Evolutionary conservation across 2,888 invertebrate species (phyloP).

Genomic region (Mimumesa dahlbomi): DNA sequence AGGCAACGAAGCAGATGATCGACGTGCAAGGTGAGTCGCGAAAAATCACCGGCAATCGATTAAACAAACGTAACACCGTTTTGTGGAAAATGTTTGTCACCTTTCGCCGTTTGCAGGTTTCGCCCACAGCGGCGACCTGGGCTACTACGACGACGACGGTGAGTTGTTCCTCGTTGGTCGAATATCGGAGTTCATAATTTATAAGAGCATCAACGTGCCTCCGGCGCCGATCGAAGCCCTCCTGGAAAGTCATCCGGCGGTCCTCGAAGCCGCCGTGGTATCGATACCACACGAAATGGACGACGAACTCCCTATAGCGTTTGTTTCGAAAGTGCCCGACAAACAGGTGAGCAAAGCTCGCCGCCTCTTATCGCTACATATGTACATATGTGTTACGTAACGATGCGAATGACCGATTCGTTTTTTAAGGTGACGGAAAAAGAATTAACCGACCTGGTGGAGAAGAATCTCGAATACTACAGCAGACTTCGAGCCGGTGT

Average conservation of each 20-base stretch:
- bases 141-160: constrained; percentile 68
- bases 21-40: constrained; percentile 60
- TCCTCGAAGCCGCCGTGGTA: constrained; percentile 66
- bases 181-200: constrained; percentile 70
- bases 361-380: no score
- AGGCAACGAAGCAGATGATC: constrained; percentile 48
- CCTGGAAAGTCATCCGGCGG: constrained; percentile 59
- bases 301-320: constrained; percentile 65
- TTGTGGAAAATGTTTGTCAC: background rate
- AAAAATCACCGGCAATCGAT: no score
- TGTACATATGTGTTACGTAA: no score
- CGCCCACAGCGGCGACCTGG: constrained; percentile 70
- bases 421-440: constrained; percentile 62
- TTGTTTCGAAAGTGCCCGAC: constrained; percentile 50
- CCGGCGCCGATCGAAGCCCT: constrained; percentile 67
- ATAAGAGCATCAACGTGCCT: constrained; percentile 66
- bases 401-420: background rate
- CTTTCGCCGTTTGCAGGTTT: constrained; percentile 57
- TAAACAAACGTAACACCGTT: background rate
- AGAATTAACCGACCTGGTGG: constrained; percentile 63
- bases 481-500: constrained; percentile 68
- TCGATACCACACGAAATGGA: constrained; percentile 59
- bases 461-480: constrained; percentile 57
- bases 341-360: constrained; percentile 22
- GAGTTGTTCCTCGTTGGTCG: constrained; percentile 70